Percentiles rank a stretch among this genome's conserved stretches.
Evolutionary conservation across 2,797 vertebrate species (phyloP).

Genomic region (Coracias cyanogaster): DNA sequence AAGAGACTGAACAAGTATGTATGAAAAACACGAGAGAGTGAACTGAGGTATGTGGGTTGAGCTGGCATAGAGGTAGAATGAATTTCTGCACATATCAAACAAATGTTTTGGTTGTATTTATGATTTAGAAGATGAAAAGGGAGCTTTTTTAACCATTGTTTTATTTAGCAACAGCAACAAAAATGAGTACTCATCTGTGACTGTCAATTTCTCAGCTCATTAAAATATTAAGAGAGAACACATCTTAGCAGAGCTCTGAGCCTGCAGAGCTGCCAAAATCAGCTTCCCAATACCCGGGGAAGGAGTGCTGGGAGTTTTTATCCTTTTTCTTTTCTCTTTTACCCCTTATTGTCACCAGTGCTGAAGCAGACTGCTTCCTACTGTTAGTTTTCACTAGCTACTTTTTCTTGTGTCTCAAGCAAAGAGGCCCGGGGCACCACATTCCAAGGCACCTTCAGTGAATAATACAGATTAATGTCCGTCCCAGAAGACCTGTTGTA

Average conservation of each 20-base stretch:
- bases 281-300: constrained; percentile 7
- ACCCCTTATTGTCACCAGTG: neutral
- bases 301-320: constrained; percentile 3
- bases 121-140: constrained; percentile 51
- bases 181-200: constrained; percentile 48
- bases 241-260: constrained; percentile 41
- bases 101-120: constrained; percentile 53
- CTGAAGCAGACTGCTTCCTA: neutral
- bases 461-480: neutral
- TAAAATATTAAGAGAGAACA: constrained; percentile 75
- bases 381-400: neutral
- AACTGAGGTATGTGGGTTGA: neutral
- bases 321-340: constrained; percentile 27
- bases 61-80: constrained; percentile 5
- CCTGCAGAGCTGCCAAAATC: constrained; percentile 57
- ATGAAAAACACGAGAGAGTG: neutral
- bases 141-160: constrained; percentile 40
- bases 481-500: neutral
- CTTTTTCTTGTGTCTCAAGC: neutral
- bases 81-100: constrained; percentile 47
- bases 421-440: neutral
- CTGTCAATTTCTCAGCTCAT: constrained; percentile 68
- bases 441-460: neutral
- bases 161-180: constrained; percentile 73
- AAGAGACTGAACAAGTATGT: neutral